Conservation (phyloP, 2,888 invertebrate genomes). For the Euproctis similis region DNA sequence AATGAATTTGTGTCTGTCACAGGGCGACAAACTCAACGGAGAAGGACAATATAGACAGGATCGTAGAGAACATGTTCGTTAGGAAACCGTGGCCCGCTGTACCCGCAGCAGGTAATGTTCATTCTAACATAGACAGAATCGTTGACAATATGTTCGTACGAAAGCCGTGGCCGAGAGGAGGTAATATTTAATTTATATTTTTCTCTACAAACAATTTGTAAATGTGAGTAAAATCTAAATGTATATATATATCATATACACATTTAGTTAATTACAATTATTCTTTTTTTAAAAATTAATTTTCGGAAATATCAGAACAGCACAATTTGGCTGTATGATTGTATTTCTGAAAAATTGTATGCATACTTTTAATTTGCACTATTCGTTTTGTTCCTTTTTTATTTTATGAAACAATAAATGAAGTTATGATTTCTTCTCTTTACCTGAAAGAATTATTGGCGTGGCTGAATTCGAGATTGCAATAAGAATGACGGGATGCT, state of each 20-base stretch:
- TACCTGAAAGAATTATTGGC: slow-evolving; percentile 35
- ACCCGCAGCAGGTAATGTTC: slow-evolving; percentile 51
- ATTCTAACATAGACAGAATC: slow-evolving; percentile 79
- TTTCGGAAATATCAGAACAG: too few relatives aligned
- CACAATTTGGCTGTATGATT: too few relatives aligned
- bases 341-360: too few relatives aligned
- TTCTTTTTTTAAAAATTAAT: too few relatives aligned
- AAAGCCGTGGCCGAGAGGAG: slow-evolving; percentile 72
- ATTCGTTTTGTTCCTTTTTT: too few relatives aligned
- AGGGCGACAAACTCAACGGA: slow-evolving; percentile 60
- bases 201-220: neutral
- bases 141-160: slow-evolving; percentile 80
- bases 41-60: slow-evolving; percentile 78
- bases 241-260: too few relatives aligned
- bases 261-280: too few relatives aligned
- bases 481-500: slow-evolving; percentile 17
- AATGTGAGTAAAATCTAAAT: neutral
- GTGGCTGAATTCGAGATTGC: slow-evolving; percentile 37
- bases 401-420: neutral
- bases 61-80: slow-evolving; percentile 80
- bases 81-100: slow-evolving; percentile 71
- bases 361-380: too few relatives aligned
- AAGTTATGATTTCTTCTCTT: slow-evolving; percentile 1
- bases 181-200: slow-evolving; percentile 10
- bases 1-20: slow-evolving; percentile 8